Conservation (phyloP, 2,113 vertebrate genomes). For the Prinia subflava region DNA sequence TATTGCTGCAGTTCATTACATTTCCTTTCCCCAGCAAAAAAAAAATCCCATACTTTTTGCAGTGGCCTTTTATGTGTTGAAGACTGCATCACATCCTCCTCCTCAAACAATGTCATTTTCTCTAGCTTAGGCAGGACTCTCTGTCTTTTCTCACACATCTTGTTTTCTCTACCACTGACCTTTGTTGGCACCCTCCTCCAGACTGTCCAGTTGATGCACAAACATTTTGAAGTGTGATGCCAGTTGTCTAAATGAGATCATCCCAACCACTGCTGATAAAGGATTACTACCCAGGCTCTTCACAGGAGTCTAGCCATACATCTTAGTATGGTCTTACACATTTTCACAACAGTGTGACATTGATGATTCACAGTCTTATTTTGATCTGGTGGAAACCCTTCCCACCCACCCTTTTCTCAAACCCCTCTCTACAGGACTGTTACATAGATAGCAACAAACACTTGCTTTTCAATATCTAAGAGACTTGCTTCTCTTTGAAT, state of each 20-base stretch:
- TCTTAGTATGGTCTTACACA: not conserved
- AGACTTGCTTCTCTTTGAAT: not conserved
- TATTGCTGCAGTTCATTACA: not conserved
- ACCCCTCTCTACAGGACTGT: not conserved
- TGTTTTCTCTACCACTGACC: not conserved
- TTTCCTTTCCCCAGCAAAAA: not conserved
- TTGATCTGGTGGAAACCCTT: constrained; percentile 8
- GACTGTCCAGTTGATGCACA: not conserved
- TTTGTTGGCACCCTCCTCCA: not conserved
- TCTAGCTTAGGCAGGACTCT: not conserved
- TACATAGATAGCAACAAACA: not conserved
- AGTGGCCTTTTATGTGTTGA: not conserved
- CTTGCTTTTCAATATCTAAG: not conserved
- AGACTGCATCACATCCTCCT: not conserved
- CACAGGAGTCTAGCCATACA: not conserved
- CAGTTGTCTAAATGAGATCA: not conserved
- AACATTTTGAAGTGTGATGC: not conserved
- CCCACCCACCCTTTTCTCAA: constrained; percentile 9
- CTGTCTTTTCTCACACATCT: not conserved
- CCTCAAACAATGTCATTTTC: not conserved
- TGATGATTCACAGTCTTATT: constrained; percentile 6
- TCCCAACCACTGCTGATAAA: not conserved
- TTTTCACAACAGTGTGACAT: not conserved
- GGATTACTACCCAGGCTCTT: not conserved
- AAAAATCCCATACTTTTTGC: not conserved